phyloP scores from a whole-genome alignment of 1,140 invertebrate species.

The Drosophila triauraria region DNA sequence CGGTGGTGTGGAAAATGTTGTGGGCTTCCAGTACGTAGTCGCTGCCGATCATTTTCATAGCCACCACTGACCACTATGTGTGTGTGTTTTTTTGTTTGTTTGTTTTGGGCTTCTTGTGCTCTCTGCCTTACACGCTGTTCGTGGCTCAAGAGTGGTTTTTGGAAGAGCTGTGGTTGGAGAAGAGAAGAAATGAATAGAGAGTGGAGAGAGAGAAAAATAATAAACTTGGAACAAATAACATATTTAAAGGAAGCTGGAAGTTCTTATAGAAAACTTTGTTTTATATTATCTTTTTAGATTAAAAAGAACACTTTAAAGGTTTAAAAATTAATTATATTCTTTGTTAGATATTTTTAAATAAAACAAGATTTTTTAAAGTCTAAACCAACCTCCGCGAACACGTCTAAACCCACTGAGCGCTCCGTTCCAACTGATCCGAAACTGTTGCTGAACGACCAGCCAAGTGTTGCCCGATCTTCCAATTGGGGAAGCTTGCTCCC shows the following conservation, averaged over 20 bases:
- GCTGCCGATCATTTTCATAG: conserved; percentile 89
- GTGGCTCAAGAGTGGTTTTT: conserved; percentile 50
- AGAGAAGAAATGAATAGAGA: conserved; percentile 19
- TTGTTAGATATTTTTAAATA: neutral
- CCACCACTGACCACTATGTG: conserved; percentile 35
- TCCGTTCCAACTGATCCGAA: conserved; percentile 76
- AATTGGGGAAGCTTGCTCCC: conserved; percentile 35
- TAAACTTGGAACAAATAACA: neutral
- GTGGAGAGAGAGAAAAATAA: conserved; percentile 10
- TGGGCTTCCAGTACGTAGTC: conserved; percentile 95
- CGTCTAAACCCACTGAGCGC: conserved; percentile 69
- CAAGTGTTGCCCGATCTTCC: conserved; percentile 25
- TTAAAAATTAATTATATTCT: too few relatives aligned
- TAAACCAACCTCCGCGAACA: conserved; percentile 54
- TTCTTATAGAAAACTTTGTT: neutral
- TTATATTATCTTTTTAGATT: too few relatives aligned
- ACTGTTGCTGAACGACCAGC: conserved; percentile 29
- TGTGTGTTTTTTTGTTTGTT: conserved; percentile 24
- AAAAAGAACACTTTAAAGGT: too few relatives aligned
- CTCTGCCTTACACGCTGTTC: conserved; percentile 49
- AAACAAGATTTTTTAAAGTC: neutral
- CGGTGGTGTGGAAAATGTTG: conserved; percentile 95
- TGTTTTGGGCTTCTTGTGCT: conserved; percentile 60
- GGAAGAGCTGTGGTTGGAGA: conserved; percentile 24
- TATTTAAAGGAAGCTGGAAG: neutral